phyloP scores from a whole-genome alignment of 2,888 invertebrate species.

The Acronicta leporina region DNA sequence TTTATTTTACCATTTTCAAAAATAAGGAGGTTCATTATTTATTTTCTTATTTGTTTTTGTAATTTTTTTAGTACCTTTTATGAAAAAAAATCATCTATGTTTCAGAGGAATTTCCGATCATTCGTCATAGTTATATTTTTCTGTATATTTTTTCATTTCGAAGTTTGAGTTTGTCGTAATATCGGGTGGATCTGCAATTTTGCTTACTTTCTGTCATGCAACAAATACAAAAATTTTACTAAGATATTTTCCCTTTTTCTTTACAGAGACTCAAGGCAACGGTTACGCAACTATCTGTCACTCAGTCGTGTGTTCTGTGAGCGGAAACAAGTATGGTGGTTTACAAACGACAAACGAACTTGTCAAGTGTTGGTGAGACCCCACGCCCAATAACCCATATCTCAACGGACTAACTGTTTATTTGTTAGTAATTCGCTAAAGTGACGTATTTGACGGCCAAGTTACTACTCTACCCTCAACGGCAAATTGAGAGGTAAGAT shows the following conservation, averaged over 20 bases:
- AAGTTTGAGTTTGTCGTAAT: too few relatives aligned
- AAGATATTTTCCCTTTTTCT: neutral
- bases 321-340: constrained; percentile 70
- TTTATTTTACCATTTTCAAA: too few relatives aligned
- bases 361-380: constrained; percentile 30
- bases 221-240: neutral
- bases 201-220: constrained; percentile 1
- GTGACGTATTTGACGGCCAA: constrained; percentile 14
- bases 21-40: too few relatives aligned
- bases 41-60: too few relatives aligned
- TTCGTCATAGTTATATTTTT: too few relatives aligned
- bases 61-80: too few relatives aligned
- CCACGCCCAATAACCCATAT: constrained; percentile 10
- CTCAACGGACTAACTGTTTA: constrained; percentile 12
- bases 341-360: constrained; percentile 53
- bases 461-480: constrained; percentile 6
- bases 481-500: constrained; percentile 27
- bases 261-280: constrained; percentile 64
- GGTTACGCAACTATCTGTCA: constrained; percentile 65
- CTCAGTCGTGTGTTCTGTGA: constrained; percentile 71
- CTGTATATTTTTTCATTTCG: too few relatives aligned
- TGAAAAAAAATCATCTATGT: neutral
- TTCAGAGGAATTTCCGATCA: too few relatives aligned
- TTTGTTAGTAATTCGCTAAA: constrained; percentile 18
- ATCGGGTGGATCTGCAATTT: too few relatives aligned